Evolutionary conservation across 2,797 vertebrate genomes (phyloP).

Genomic region (Pogonophryne albipinna): DNA sequence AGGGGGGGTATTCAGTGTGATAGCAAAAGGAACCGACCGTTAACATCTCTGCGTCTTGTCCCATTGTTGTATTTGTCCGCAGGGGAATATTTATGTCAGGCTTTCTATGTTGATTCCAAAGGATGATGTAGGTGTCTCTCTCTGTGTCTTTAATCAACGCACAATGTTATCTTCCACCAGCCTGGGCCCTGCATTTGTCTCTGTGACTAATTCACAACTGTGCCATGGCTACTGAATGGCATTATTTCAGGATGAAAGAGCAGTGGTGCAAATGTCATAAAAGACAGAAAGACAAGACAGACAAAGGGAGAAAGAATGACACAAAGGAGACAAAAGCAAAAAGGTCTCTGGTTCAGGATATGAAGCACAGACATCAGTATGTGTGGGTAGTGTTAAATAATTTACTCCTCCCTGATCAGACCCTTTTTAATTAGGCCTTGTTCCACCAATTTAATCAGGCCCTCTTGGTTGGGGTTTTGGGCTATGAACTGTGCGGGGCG

Average conservation of each 20-base stretch:
- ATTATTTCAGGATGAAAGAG: conserved; percentile 64
- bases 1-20: neutral
- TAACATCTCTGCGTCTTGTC: conserved; percentile 37
- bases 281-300: conserved; percentile 22
- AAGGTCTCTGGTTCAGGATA: conserved; percentile 55
- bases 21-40: conserved; percentile 32
- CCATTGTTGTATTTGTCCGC: conserved; percentile 43
- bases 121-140: conserved; percentile 37
- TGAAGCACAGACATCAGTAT: conserved; percentile 73
- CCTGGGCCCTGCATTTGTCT: conserved; percentile 39
- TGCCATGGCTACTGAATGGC: conserved; percentile 50
- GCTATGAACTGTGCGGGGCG: conserved; percentile 52
- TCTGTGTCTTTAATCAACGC: conserved; percentile 58
- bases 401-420: conserved; percentile 84
- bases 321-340: conserved; percentile 41
- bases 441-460: conserved; percentile 80
- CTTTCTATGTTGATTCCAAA: conserved; percentile 47
- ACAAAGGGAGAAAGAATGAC: conserved; percentile 34
- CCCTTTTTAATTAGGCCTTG: conserved; percentile 88
- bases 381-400: conserved; percentile 84
- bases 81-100: conserved; percentile 56
- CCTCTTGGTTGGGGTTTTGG: conserved; percentile 61
- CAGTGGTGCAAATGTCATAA: conserved; percentile 56
- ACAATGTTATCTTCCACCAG: conserved; percentile 59
- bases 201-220: conserved; percentile 52